A percentile compares a stretch with the other conserved stretches of the same genome.
Conservation (phyloP, 2,797 vertebrate species). For the Tachyglossus aculeatus region DNA sequence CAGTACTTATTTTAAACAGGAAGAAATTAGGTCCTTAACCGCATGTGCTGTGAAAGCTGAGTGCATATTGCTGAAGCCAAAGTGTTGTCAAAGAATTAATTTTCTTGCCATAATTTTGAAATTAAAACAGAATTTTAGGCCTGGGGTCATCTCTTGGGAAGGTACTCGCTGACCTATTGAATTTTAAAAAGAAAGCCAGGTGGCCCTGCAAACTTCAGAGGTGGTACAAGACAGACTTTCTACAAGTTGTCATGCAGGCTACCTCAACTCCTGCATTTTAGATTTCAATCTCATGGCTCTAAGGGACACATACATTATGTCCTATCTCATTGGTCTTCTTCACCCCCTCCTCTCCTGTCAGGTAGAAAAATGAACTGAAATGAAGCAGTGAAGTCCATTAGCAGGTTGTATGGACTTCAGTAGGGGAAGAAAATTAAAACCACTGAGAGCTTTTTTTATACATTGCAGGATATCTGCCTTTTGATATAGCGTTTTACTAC, state of each 20-base stretch:
- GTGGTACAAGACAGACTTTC: neutral
- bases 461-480: constrained; percentile 33
- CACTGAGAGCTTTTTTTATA: constrained; percentile 15
- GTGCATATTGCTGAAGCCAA: neutral
- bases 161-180: too few species aligned
- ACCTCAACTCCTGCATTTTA: neutral
- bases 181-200: neutral
- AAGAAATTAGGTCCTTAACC: neutral
- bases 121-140: too few species aligned
- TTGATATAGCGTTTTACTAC: constrained; percentile 39
- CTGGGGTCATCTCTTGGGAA: too few species aligned
- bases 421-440: constrained; percentile 33
- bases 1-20: neutral
- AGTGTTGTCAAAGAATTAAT: neutral
- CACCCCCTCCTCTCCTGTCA: neutral
- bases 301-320: neutral
- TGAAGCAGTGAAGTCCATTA: constrained; percentile 26
- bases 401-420: neutral
- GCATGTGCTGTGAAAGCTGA: neutral
- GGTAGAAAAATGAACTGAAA: neutral
- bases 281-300: neutral
- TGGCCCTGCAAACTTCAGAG: neutral
- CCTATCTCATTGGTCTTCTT: neutral
- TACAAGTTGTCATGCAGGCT: neutral
- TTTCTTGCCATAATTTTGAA: too few species aligned